Evolutionary conservation across 2,797 vertebrate genomes (phyloP).

Genomic region (Salmo trutta): DNA sequence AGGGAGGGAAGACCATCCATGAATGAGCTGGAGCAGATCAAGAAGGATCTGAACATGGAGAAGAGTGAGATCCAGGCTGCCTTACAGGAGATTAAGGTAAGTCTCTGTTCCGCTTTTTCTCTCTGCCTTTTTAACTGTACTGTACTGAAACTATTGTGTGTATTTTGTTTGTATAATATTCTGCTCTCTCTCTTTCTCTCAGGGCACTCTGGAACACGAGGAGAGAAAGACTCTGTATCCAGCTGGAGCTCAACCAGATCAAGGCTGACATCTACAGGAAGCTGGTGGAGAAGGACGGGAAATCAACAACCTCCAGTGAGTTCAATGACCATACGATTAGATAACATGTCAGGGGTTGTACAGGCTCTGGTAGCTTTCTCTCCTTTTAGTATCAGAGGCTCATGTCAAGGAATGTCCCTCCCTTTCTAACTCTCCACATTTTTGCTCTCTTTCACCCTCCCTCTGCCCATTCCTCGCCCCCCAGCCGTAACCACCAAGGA

Average conservation of each 20-base stretch:
- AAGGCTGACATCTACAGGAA: conserved; percentile 91
- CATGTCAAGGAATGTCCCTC: background rate
- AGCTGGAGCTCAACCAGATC: conserved; percentile 90
- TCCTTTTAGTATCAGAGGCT: background rate
- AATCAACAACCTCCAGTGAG: conserved; percentile 78
- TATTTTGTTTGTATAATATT: background rate
- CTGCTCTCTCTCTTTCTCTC: conserved; percentile 12
- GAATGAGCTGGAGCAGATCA: conserved; percentile 93
- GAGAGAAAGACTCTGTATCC: conserved; percentile 93
- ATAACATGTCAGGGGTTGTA: background rate
- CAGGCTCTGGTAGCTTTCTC: background rate
- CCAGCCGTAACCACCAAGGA: conserved; percentile 89
- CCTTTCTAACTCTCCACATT: background rate
- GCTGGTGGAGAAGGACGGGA: conserved; percentile 92
- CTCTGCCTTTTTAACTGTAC: background rate
- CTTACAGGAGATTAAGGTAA: conserved; percentile 91
- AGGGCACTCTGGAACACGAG: conserved; percentile 92
- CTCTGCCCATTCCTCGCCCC: background rate
- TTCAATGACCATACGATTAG: background rate
- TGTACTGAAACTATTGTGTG: background rate
- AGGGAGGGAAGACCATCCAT: conserved; percentile 86
- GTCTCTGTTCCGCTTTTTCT: conserved; percentile 5
- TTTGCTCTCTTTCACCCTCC: background rate
- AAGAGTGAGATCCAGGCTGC: conserved; percentile 90
- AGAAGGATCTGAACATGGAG: conserved; percentile 87